phyloP scores from a whole-genome alignment of 2,888 invertebrate genomes.

The Morinoia aosen region DNA sequence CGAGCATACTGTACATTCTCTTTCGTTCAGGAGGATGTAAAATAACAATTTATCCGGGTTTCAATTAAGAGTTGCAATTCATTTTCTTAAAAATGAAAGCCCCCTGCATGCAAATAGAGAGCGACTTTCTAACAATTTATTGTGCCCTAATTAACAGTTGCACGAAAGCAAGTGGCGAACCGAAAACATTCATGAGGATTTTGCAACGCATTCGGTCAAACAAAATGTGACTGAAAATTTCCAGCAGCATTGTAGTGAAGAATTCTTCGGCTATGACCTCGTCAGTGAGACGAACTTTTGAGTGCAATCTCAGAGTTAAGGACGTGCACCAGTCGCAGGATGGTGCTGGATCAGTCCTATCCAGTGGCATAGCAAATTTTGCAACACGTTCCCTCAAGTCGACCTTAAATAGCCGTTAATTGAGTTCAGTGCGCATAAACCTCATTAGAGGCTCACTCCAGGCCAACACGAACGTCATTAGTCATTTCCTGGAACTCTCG shows the following conservation, averaged over 20 bases:
- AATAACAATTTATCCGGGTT: too few species aligned
- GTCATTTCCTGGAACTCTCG: background rate
- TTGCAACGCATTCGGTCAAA: background rate
- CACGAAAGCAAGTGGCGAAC: too few species aligned
- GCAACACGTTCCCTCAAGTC: background rate
- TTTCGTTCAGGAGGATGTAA: too few species aligned
- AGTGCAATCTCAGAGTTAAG: background rate
- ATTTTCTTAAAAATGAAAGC: too few species aligned
- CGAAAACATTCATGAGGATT: background rate
- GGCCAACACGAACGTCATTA: background rate
- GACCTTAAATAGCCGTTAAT: background rate
- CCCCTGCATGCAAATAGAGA: too few species aligned
- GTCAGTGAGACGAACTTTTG: background rate
- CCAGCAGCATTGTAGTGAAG: background rate
- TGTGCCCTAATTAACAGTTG: too few species aligned
- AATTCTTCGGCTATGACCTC: background rate
- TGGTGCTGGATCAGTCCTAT: background rate
- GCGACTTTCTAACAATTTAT: too few species aligned
- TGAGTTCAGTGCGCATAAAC: background rate
- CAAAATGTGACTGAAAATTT: background rate
- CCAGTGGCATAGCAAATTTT: background rate
- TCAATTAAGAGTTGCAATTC: too few species aligned
- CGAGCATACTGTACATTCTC: too few species aligned
- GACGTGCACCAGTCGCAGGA: background rate
- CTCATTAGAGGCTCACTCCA: background rate